Base-by-base conservation (phyloP, 1,140 invertebrate species). In the Proales similis region DNA sequence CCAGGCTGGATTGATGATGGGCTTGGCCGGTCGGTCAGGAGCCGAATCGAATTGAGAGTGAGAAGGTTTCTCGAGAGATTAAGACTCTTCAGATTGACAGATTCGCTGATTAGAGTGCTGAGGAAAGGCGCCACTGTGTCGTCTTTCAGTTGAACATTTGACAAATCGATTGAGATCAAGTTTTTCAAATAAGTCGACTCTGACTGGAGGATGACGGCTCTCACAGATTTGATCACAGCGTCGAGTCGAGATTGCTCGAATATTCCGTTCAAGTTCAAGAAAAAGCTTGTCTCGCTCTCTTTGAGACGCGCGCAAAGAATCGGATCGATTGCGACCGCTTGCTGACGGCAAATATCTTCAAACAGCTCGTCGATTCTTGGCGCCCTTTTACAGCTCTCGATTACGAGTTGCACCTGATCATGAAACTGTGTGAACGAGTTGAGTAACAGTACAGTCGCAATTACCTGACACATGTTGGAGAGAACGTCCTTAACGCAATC, bases 401-500 rank as follows among this genome's bases (percentile, higher is more conserved):
- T 57, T 14, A 57, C 11, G 22, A 57, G 26, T 57, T 57, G 36
- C 9, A 57, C n/a, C n/a, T n/a, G n/a, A n/a, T n/a, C n/a, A n/a
- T n/a, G n/a, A n/a, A n/a, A n/a, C n/a, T n/a, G n/a, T n/a, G n/a
- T n/a, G n/a, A n/a, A n/a, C n/a, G n/a, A n/a, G n/a, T n/a, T n/a
- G n/a, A n/a, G n/a, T n/a, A n/a, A n/a, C n/a, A n/a, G n/a, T n/a
- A n/a, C n/a, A n/a, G n/a, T n/a, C n/a, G n/a, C n/a, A n/a, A n/a
- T n/a, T n/a, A n/a, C 51, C 45, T 57, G 51, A 26, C 51, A 42
- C 36, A 42, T 39, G 45, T 57, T 42, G 32, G 22, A 30, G 4
- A 57, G 17, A n/a, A 57, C 36, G 32, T 57, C 51, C 45, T 57
- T 57, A 29, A 57, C 45, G 24, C 39, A 39, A 17, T 57, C 51